Conservation (phyloP, 2,113 vertebrate genomes). For the Equus quagga region DNA sequence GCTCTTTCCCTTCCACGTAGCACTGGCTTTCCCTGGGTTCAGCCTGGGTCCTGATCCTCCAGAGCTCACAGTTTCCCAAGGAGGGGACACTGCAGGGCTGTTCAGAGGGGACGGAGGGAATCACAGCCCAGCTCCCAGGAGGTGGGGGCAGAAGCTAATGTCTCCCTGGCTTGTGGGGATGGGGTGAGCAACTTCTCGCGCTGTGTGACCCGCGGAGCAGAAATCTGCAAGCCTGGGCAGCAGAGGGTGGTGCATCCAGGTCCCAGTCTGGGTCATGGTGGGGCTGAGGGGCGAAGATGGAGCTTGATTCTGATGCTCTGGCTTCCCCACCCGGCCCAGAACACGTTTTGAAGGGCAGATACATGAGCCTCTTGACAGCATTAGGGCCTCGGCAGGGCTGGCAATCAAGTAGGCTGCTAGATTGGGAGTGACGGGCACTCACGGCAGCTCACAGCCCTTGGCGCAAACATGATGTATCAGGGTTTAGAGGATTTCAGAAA, state of each 20-base stretch:
- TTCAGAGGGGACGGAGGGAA: background rate
- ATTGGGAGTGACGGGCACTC: background rate
- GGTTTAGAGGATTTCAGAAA: background rate
- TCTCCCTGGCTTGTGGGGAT: fast-evolving
- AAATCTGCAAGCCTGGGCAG: background rate
- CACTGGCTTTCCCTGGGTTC: fast-evolving
- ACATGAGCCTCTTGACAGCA: background rate
- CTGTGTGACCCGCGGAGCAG: background rate
- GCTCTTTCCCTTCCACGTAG: fast-evolving
- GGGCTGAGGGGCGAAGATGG: fast-evolving
- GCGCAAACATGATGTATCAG: background rate
- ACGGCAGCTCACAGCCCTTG: background rate
- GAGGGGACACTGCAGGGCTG: background rate
- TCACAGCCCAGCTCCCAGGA: background rate
- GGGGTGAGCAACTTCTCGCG: fast-evolving
- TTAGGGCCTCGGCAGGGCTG: background rate
- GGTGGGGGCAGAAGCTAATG: background rate
- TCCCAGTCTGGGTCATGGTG: fast-evolving
- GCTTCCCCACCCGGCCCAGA: background rate
- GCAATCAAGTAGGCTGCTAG: background rate
- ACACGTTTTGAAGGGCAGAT: background rate
- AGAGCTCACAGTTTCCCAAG: background rate
- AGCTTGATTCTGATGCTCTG: background rate
- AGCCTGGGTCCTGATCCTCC: background rate
- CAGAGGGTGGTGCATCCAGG: too few relatives aligned